phyloP scores from a whole-genome alignment of 2,113 vertebrate species.

The Microtus pennsylvanicus region DNA sequence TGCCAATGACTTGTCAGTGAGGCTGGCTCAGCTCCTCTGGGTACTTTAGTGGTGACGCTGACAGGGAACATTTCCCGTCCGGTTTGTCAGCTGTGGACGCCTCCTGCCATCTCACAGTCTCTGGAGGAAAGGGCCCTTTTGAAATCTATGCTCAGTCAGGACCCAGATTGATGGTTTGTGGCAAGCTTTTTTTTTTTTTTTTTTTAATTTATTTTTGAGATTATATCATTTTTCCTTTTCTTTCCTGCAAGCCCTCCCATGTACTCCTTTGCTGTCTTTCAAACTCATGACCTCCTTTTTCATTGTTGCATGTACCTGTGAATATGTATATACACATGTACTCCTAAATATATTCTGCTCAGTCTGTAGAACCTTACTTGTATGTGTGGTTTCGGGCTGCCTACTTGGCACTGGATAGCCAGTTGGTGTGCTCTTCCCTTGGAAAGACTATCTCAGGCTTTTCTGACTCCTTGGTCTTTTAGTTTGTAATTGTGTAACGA shows the following conservation, averaged over 20 bases:
- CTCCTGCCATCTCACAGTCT: neutral
- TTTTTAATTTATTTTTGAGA: neutral
- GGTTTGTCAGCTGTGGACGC: neutral
- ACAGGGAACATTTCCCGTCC: neutral
- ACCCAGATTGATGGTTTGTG: no score
- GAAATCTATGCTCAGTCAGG: neutral
- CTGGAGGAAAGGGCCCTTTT: conserved; percentile 11
- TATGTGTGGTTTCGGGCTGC: neutral
- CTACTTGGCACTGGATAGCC: neutral
- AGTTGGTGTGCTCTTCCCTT: neutral
- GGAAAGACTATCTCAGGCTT: neutral
- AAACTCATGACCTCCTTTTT: neutral
- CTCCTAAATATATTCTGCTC: neutral
- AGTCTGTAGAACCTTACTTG: neutral
- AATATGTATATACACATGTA: neutral
- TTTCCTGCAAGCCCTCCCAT: neutral
- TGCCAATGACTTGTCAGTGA: neutral
- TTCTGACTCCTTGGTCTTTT: conserved; percentile 8
- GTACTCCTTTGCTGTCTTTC: neutral
- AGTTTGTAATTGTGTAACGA: neutral
- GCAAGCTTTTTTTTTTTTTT: neutral
- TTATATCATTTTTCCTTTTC: neutral
- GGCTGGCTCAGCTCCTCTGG: neutral
- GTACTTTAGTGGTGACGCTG: neutral
- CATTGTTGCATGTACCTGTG: neutral